Conservation (phyloP, 2,113 vertebrate species). For the Typhlomys cinereus region DNA sequence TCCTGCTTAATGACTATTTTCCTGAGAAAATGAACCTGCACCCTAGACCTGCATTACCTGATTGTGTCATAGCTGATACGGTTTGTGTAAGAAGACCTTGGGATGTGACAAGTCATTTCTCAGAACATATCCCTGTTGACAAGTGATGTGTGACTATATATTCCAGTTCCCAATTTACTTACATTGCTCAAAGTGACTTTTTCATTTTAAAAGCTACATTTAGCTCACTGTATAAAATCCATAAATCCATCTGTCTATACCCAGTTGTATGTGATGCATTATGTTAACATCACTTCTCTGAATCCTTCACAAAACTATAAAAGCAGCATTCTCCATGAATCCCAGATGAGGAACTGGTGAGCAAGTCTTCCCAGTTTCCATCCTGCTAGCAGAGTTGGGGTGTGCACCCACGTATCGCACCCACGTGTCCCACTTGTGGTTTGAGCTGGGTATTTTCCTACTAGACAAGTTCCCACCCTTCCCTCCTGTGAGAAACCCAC, state of each 20-base stretch:
- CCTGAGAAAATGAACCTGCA: not conserved
- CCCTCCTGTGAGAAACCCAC: not conserved
- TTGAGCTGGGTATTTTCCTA: fast-evolving
- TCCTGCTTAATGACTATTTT: not conserved
- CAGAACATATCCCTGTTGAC: not conserved
- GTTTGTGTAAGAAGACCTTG: not conserved
- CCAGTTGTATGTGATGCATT: not conserved
- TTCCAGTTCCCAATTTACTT: conserved; percentile 25
- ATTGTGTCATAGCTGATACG: not conserved
- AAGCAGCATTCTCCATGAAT: not conserved
- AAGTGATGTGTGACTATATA: not conserved
- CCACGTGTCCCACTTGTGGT: fast-evolving
- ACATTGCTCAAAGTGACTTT: not conserved
- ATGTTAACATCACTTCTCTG: not conserved
- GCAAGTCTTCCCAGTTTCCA: not conserved
- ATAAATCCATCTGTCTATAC: not conserved
- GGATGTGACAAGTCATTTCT: not conserved
- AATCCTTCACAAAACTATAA: not conserved
- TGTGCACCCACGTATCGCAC: fast-evolving
- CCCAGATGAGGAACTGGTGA: not conserved
- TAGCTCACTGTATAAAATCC: not conserved
- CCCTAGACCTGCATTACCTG: too few relatives aligned
- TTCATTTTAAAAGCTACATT: not conserved
- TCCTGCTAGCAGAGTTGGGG: not conserved
- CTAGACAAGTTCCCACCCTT: not conserved